phyloP scores from a whole-genome alignment of 2,888 invertebrate genomes.

The Catocala nupta region DNA sequence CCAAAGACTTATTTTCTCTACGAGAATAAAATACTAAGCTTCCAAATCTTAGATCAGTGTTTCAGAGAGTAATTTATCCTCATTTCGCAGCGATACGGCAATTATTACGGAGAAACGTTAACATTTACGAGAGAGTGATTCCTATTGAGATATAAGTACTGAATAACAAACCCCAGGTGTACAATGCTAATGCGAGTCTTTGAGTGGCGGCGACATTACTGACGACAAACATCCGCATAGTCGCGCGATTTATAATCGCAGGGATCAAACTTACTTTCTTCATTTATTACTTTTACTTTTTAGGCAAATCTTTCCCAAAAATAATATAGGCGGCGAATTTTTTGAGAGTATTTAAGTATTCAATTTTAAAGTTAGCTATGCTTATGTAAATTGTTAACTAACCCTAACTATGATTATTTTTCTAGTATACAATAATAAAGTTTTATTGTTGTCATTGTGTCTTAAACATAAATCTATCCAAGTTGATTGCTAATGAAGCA shows the following conservation, averaged over 20 bases:
- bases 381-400: too few relatives aligned
- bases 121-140: slow-evolving; percentile 56
- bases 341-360: not conserved
- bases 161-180: slow-evolving; percentile 61
- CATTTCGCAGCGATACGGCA: slow-evolving; percentile 25
- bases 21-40: not conserved
- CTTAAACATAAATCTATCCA: too few relatives aligned
- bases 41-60: not conserved
- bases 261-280: slow-evolving; percentile 1
- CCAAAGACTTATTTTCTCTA: too few relatives aligned
- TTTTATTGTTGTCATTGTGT: too few relatives aligned
- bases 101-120: slow-evolving; percentile 44
- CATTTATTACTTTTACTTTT: not conserved
- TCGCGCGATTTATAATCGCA: slow-evolving; percentile 4
- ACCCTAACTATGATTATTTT: too few relatives aligned
- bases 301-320: too few relatives aligned
- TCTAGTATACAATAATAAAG: too few relatives aligned
- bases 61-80: slow-evolving; percentile 18
- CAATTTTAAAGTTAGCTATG: too few relatives aligned
- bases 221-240: slow-evolving; percentile 27
- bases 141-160: slow-evolving; percentile 56
- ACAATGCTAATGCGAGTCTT: slow-evolving; percentile 54
- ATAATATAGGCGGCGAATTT: not conserved
- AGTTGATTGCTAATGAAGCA: too few relatives aligned
- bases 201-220: slow-evolving; percentile 41